Percentiles rank a stretch among this genome's conserved stretches.
These are phyloP conservation scores for human (Homo sapiens) DNA, from an alignment of 2,113 vertebrate species.

Conservation along the genomic window DNA sequence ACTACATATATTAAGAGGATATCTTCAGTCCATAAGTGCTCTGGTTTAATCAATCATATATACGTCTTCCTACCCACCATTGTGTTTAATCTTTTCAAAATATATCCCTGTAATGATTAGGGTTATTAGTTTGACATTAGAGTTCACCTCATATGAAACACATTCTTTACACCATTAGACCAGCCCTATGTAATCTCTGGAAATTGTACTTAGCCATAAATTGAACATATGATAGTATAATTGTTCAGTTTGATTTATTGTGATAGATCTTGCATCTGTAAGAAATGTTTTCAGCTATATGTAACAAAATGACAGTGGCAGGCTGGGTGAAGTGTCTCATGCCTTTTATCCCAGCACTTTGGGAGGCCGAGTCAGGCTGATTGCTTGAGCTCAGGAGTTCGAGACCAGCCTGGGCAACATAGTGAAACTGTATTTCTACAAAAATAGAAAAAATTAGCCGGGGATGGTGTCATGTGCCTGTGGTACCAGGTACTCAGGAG, in stretches of 20 bases:
- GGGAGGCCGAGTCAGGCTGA: no score
- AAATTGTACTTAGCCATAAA: background rate
- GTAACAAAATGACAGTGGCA: background rate
- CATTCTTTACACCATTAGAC: background rate
- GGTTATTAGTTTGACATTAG: background rate
- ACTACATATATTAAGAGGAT: background rate
- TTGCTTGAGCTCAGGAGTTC: no score
- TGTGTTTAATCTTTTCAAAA: background rate
- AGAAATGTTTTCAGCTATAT: background rate
- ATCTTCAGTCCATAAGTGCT: background rate
- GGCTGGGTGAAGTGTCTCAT: no score
- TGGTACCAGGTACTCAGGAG: no score
- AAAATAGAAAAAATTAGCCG: no score
- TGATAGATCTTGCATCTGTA: background rate
- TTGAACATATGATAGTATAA: background rate
- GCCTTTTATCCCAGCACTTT: no score
- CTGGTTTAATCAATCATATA: background rate
- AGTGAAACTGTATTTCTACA: no score
- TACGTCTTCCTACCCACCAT: background rate
- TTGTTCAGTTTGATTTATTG: background rate
- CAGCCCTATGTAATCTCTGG: background rate
- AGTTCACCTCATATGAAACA: background rate
- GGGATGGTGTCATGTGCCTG: no score
- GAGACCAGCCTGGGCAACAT: no score
- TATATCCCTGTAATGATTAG: background rate